Evolutionary conservation across 2,888 invertebrate species (phyloP).

Genomic region (Gastrophysa polygoni): DNA sequence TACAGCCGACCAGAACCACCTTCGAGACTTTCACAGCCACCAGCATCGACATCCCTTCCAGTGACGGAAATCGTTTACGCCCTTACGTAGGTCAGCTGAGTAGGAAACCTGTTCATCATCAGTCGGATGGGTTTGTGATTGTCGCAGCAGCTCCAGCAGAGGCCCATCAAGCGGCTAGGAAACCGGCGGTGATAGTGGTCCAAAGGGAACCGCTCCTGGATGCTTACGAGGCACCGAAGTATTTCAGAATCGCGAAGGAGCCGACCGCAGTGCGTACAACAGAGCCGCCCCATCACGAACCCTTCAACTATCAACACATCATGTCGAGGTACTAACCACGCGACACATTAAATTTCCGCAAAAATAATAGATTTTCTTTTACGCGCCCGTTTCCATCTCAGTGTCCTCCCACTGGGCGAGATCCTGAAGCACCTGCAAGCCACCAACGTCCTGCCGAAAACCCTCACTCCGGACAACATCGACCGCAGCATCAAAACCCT

Average conservation of each 20-base stretch:
- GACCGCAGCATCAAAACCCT: conserved; percentile 79
- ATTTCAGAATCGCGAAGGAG: too few species aligned
- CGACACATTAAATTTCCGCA: too few species aligned
- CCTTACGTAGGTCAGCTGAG: conserved; percentile 30
- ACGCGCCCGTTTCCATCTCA: too few species aligned
- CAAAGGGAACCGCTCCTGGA: conserved; percentile 28
- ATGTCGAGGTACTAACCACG: too few species aligned
- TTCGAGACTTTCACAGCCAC: conserved; percentile 54
- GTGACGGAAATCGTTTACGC: neutral
- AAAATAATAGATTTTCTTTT: too few species aligned
- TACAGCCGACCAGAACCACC: conserved; percentile 46
- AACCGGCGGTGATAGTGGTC: conserved; percentile 23
- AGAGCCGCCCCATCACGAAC: too few species aligned
- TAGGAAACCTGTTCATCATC: conserved; percentile 30
- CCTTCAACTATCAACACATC: too few species aligned
- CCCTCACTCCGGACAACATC: conserved; percentile 76
- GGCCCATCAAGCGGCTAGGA: conserved; percentile 12
- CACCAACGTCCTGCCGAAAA: conserved; percentile 75
- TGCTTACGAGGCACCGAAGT: conserved; percentile 11
- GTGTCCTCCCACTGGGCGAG: conserved; percentile 62
- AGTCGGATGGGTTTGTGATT: conserved; percentile 31
- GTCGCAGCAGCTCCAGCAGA: conserved; percentile 24
- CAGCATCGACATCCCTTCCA: conserved; percentile 54
- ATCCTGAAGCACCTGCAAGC: conserved; percentile 75
- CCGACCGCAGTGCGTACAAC: too few species aligned